Evolutionary conservation across 2,797 vertebrate species (phyloP), one percentile per base, ranked within the genome.

Genomic region (Staurois parvus): DNA sequence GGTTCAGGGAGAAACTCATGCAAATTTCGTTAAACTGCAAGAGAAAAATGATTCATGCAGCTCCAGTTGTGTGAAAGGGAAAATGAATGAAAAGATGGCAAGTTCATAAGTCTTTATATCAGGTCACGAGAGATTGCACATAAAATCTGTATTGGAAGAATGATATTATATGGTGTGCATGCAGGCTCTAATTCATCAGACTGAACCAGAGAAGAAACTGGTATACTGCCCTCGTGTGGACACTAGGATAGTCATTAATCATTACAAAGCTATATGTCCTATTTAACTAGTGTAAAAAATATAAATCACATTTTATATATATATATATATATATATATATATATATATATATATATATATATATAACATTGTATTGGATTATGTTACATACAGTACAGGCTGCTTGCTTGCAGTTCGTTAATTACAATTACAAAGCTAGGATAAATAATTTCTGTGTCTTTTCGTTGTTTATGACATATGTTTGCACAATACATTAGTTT

Each of bases 211-310:
- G 78, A 67, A 70, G 88, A 89, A 83, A 85, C 85, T 87, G 40
- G 69, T 85, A 84, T 87, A 85, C 87, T 91, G 88, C 89, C 88
- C 91, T 91, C 90, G 90, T 89, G 90, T 88, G 90, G 89, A 90
- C 74, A 19, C n/a, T 80, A 10, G 0, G 6, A 24, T n/a, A 59
- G 52, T 24, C 52, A 59, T 59, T 59, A 59, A 24, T 59, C 52
- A 59, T 59, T 24, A 10, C 52, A 24, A 19, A 59, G 52, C 52
- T 59, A 24, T n/a, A 21, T 24, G 9, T 59, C 21, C 4, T 59
- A 59, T 59, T 59, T 59, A 59, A 59, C 24, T 59, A 59, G 24
- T n/a, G 21, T 24, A 59, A 24, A 6, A 59, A 59, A 59, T 48
- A 19, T 48, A 15, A 19, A 48, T 17, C 2, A 42, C 3, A 10